Percentiles rank a stretch among this genome's conserved stretches.
Conservation (phyloP, 2,888 invertebrate genomes). For the Chouioia cunea region DNA sequence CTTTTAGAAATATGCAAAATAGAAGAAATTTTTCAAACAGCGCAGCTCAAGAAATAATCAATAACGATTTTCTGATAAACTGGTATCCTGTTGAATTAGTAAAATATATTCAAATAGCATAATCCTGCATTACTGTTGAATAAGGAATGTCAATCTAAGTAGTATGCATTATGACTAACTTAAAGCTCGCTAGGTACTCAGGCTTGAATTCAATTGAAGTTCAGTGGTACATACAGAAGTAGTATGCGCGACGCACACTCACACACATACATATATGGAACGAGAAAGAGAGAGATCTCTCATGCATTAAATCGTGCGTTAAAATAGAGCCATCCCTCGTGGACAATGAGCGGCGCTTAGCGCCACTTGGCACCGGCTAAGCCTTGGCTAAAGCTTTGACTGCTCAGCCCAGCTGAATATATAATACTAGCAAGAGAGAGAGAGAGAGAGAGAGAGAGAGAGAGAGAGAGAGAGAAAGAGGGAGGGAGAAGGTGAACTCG, state of each 20-base stretch:
- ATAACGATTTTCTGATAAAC: too few species aligned
- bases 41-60: too few species aligned
- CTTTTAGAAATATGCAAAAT: too few species aligned
- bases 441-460: slow-evolving; percentile 10
- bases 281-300: background rate
- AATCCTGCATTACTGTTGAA: too few species aligned
- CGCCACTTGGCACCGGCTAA: slow-evolving; percentile 50
- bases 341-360: slow-evolving; percentile 53
- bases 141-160: background rate
- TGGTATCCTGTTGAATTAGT: too few species aligned
- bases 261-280: too few species aligned
- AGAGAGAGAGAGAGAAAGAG: slow-evolving; percentile 5
- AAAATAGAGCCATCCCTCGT: slow-evolving; percentile 54
- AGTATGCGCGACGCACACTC: slow-evolving; percentile 1
- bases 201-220: slow-evolving; percentile 37
- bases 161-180: background rate
- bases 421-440: background rate
- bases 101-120: too few species aligned
- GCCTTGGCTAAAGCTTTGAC: slow-evolving; percentile 42
- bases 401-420: slow-evolving; percentile 3
- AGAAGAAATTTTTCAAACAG: too few species aligned
- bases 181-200: slow-evolving; percentile 17
- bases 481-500: slow-evolving; percentile 11
- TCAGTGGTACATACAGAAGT: slow-evolving; percentile 19
- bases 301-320: slow-evolving; percentile 46